Conservation (phyloP, 2,113 vertebrate genomes). For the Tragelaphus buxtoni region DNA sequence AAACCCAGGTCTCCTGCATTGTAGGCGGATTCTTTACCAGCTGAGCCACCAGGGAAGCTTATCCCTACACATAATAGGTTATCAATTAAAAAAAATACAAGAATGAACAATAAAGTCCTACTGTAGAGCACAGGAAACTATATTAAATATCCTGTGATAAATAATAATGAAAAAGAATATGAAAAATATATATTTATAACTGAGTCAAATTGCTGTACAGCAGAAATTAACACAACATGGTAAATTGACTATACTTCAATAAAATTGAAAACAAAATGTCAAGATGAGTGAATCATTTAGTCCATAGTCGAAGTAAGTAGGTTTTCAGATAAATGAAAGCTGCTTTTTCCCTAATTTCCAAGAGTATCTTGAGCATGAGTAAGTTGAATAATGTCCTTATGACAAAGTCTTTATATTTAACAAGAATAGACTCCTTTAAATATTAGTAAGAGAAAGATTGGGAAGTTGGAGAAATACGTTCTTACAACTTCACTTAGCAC, state of each 20-base stretch:
- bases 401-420: neutral
- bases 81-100: neutral
- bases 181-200: neutral
- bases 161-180: neutral
- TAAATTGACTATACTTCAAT: neutral
- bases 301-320: neutral
- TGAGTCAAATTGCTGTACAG: neutral
- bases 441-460: neutral
- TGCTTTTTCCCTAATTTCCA: neutral
- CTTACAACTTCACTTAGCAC: neutral
- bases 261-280: neutral
- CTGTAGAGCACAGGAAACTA: neutral
- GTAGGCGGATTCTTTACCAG: neutral
- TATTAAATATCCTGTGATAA: neutral
- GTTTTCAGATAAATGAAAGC: neutral
- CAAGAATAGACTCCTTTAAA: neutral
- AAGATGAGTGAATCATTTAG: neutral
- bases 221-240: neutral
- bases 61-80: neutral
- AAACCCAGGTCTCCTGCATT: neutral
- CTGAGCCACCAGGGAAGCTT: neutral
- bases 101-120: neutral
- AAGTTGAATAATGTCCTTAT: neutral
- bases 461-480: neutral
- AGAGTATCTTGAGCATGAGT: neutral